Percentiles rank a stretch among this genome's conserved stretches.
These are phyloP conservation scores for Odontesthes bonariensis DNA, from an alignment of 2,113 vertebrate species.

Conservation along the genomic window DNA sequence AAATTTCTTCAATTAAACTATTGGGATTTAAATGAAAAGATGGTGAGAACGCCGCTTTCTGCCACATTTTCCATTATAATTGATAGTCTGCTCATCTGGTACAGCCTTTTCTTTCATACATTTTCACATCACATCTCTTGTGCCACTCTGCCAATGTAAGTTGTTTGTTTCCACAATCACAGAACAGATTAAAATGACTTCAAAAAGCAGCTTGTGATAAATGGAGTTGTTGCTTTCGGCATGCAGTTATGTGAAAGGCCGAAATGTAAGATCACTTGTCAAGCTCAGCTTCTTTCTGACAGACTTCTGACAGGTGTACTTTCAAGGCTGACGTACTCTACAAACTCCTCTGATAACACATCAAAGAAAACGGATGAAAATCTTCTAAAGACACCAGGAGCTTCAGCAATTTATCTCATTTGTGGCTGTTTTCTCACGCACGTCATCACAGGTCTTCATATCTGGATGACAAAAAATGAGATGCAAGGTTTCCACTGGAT, in stretches of 20 bases:
- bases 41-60: not conserved
- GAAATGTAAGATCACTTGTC: constrained; percentile 28
- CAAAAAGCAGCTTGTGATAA: constrained; percentile 4
- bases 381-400: not conserved
- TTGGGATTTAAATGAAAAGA: constrained; percentile 26
- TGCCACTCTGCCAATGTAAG: not conserved
- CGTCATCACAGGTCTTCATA: not conserved
- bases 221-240: constrained; percentile 27
- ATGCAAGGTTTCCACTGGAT: too few species aligned
- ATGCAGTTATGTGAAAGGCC: constrained; percentile 36
- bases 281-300: constrained; percentile 22
- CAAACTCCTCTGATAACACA: constrained; percentile 32
- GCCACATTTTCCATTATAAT: not conserved
- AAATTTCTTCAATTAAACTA: constrained; percentile 19
- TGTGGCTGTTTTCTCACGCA: not conserved
- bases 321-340: constrained; percentile 25
- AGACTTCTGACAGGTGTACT: constrained; percentile 34
- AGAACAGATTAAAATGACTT: constrained; percentile 4
- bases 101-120: not conserved
- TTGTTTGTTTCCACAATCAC: constrained; percentile 14
- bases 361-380: constrained; percentile 22
- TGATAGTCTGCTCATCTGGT: not conserved
- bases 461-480: not conserved
- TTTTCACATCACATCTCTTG: not conserved
- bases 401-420: not conserved